Conservation (phyloP, 1,140 invertebrate species). For the Mycetomoellerius zeteki region DNA sequence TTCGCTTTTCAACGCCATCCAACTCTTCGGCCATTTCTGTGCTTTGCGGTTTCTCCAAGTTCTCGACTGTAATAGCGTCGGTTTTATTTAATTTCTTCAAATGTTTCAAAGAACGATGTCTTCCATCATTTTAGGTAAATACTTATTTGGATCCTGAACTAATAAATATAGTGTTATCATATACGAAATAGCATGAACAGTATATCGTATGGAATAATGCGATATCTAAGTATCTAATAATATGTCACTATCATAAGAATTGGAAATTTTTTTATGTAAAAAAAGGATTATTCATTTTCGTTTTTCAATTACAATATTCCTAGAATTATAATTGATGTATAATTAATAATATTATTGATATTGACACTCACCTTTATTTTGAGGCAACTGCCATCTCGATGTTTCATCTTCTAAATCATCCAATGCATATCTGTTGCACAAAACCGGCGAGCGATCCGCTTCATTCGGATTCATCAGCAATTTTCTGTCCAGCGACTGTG, state of each 20-base stretch:
- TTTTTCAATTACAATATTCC: too few relatives aligned
- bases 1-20: conserved; percentile 44
- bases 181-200: not conserved
- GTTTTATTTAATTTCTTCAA: conserved; percentile 41
- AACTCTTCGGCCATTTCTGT: not conserved
- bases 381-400: conserved; percentile 67
- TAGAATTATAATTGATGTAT: not conserved
- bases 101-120: not conserved
- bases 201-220: too few relatives aligned
- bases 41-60: conserved; percentile 31
- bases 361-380: conserved; percentile 32
- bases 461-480: conserved; percentile 78
- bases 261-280: too few relatives aligned
- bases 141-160: not conserved
- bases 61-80: conserved; percentile 10
- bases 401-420: conserved; percentile 87
- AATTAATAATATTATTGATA: not conserved
- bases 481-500: conserved; percentile 86
- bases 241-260: too few relatives aligned
- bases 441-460: conserved; percentile 88
- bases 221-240: too few relatives aligned
- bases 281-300: too few relatives aligned
- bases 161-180: not conserved
- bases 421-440: conserved; percentile 91
- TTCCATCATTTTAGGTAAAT: conserved; percentile 19